Evolutionary conservation across 2,113 vertebrate species (phyloP).

Genomic region (Accipiter virgatus): DNA sequence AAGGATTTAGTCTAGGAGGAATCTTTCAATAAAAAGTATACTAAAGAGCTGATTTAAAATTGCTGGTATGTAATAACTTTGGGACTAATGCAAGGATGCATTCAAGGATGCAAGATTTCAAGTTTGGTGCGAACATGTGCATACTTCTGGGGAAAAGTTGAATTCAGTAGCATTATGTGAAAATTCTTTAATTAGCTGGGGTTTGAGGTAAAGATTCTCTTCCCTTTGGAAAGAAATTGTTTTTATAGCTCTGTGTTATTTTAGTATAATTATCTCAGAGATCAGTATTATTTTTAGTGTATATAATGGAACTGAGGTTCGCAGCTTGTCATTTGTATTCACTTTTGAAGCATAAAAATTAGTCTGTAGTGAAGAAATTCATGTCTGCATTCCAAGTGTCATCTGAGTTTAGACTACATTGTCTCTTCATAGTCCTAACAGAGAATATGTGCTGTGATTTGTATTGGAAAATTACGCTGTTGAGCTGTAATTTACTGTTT

Average conservation of each 20-base stretch:
- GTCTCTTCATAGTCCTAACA: not conserved
- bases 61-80: not conserved
- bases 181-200: not conserved
- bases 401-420: not conserved
- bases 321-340: not conserved
- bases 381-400: not conserved
- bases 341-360: not conserved
- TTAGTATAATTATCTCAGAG: not conserved
- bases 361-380: not conserved
- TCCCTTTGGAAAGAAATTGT: not conserved
- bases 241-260: not conserved
- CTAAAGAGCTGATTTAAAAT: not conserved
- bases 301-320: not conserved
- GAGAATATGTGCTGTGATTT: not conserved
- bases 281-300: not conserved
- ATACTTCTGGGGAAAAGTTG: not conserved
- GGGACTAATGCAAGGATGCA: not conserved
- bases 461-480: not conserved
- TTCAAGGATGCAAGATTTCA: not conserved
- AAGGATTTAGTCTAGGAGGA: not conserved
- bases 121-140: not conserved
- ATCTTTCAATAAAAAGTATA: not conserved
- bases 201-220: not conserved
- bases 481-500: not conserved
- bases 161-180: not conserved